Conservation (phyloP, 2,113 vertebrate genomes). For the Tor tambroides region DNA sequence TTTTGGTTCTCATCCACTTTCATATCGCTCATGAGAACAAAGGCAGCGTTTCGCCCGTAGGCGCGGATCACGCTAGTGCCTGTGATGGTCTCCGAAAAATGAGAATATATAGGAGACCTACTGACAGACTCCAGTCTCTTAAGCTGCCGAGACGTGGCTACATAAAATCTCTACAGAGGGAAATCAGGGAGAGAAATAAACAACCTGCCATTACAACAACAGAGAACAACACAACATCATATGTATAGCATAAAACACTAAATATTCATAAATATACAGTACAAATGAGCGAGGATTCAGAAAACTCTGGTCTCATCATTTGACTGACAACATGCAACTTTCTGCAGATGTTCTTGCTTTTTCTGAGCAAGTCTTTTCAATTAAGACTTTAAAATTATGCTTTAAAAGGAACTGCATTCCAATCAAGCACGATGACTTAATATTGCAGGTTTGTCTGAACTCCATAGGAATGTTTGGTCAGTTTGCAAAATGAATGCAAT, state of each 20-base stretch:
- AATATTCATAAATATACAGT: neutral
- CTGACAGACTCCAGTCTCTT: conserved; percentile 95
- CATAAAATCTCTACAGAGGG: conserved; percentile 88
- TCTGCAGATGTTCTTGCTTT: neutral
- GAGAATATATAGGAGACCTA: conserved; percentile 95
- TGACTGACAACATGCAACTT: no score
- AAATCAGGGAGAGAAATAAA: conserved; percentile 56
- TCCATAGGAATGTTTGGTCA: neutral
- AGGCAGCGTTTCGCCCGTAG: conserved; percentile 81
- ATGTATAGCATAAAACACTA: neutral
- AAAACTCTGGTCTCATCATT: neutral
- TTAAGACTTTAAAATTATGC: neutral
- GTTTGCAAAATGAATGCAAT: neutral
- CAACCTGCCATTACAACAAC: conserved; percentile 12
- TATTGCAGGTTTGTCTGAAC: conserved; percentile 9
- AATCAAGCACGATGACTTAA: neutral
- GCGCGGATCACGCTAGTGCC: conserved; percentile 92
- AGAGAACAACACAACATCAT: neutral
- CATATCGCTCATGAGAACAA: conserved; percentile 80
- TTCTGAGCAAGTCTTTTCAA: conserved; percentile 3
- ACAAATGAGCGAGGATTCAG: neutral
- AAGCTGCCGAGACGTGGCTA: conserved; percentile 92
- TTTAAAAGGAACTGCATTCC: neutral
- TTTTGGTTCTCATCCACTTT: conserved; percentile 91
- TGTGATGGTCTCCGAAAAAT: conserved; percentile 93